Percentiles rank a stretch among this genome's conserved stretches.
phyloP scores from a whole-genome alignment of 2,888 invertebrate species.

The Brachyptera risi region DNA sequence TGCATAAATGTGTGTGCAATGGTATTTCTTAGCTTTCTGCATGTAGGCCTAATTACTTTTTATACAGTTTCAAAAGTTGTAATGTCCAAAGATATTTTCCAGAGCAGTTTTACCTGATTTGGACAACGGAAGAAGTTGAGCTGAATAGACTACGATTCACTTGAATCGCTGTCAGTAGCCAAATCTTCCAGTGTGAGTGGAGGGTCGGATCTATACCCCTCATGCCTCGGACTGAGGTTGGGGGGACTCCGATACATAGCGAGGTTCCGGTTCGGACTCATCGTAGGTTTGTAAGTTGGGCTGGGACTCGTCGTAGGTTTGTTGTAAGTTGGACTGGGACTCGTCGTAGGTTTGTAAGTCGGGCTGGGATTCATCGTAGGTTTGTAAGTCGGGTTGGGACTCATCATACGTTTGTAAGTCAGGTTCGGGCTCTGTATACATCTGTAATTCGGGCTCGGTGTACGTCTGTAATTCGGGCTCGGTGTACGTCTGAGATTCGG shows the following conservation, averaged over 20 bases:
- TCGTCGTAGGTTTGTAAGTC: constrained; percentile 11
- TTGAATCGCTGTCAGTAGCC: constrained; percentile 33
- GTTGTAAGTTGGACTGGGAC: neutral
- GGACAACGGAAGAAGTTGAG: neutral
- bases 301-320: neutral
- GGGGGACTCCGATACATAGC: constrained; percentile 16
- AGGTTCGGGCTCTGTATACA: constrained; percentile 8
- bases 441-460: constrained; percentile 9
- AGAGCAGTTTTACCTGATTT: neutral
- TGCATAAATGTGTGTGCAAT: too few species aligned
- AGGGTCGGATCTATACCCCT: constrained; percentile 18
- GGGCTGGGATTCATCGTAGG: constrained; percentile 17
- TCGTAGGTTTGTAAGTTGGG: neutral
- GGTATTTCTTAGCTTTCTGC: too few species aligned
- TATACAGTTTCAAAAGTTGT: too few species aligned
- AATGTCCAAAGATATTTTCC: too few species aligned
- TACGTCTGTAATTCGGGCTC: constrained; percentile 15
- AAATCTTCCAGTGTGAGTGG: constrained; percentile 34
- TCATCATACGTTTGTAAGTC: neutral
- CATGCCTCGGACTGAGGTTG: constrained; percentile 18
- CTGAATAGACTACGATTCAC: constrained; percentile 23
- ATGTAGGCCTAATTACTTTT: too few species aligned
- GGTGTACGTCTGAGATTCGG: neutral
- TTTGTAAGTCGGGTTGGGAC: neutral
- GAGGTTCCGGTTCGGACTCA: constrained; percentile 12